Base-by-base conservation (phyloP, 2,888 invertebrate species). In the Leucoma salicis region DNA sequence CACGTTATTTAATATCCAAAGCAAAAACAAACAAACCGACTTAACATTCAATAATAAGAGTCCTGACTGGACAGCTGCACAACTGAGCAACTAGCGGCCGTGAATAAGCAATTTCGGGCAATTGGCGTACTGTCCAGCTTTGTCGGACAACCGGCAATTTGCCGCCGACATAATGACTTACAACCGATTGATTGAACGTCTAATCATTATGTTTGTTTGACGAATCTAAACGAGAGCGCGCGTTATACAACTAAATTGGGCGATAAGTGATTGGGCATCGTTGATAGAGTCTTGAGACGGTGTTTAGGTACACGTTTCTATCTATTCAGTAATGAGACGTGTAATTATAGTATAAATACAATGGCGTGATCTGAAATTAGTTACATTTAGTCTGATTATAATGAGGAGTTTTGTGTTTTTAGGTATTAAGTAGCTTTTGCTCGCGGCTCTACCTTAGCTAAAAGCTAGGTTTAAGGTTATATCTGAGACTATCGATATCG, bases 61-160 rank as follows among this genome's bases (percentile, higher is more conserved):
- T 31, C 10, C 14, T 16, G 11, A 7, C 14, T 29, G 31, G 39
- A 62, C 80, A 82, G 79, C 79, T 79, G 83, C 66, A 55, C 73
- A 76, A 73, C 71, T 66, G 70, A 78, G 77, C 86, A 87, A 87
- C 88, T 87, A 87, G 74, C 76, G 78, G 64, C 73, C 70, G 77
- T 87, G 86, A 87, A 76, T 82, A 81, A 77, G 86, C 88, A 78
- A 65, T 72, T 82, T 80, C 59, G 72, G 70, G 57, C 77, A 70
- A 74, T 73, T 70, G 70, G 49, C 67, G 58, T 37, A 41, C 48
- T 53, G 57, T 44, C 54, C 51, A 54, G 42, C 42, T 42, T 49
- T 55, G 36, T 43, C 31, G 48, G 48, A 21, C 37, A 42, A 38
- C 39, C 45, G 48, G 42, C 48, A 40, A 60, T 51, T 50, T 60